Percentiles rank a stretch among this genome's conserved stretches.
phyloP scores from a whole-genome alignment of 2,113 vertebrate species.

The Gavia stellata region DNA sequence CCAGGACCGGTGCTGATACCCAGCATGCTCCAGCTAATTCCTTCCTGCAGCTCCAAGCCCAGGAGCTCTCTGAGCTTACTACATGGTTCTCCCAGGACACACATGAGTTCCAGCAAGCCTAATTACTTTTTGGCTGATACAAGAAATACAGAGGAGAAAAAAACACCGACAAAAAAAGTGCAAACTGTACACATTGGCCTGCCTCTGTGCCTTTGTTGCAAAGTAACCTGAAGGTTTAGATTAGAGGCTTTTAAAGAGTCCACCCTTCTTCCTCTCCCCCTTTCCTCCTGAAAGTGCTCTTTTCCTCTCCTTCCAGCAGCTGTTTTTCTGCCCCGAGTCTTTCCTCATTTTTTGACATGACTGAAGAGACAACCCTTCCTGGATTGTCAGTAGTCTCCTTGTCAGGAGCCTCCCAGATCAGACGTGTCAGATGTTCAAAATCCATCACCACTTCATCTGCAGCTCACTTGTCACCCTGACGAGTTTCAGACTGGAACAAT shows the following conservation, averaged over 20 bases:
- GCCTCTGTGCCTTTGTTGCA: neutral
- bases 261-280: neutral
- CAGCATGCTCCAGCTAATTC: neutral
- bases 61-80: neutral
- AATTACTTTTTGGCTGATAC: neutral
- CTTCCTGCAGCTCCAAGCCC: neutral
- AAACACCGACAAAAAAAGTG: neutral
- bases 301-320: neutral
- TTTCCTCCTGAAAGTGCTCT: neutral
- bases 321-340: neutral
- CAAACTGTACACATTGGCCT: neutral
- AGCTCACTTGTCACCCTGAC: neutral
- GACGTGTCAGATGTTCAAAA: neutral
- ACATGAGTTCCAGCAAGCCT: neutral
- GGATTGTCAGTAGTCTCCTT: neutral
- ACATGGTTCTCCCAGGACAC: neutral
- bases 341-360: neutral
- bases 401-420: neutral
- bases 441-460: neutral
- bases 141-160: neutral
- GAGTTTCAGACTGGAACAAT: conserved; percentile 27
- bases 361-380: neutral
- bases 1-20: neutral
- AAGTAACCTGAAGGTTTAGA: neutral
- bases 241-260: neutral